Base-by-base conservation (phyloP, 1,140 invertebrate species). In the Apis dorsata region DNA sequence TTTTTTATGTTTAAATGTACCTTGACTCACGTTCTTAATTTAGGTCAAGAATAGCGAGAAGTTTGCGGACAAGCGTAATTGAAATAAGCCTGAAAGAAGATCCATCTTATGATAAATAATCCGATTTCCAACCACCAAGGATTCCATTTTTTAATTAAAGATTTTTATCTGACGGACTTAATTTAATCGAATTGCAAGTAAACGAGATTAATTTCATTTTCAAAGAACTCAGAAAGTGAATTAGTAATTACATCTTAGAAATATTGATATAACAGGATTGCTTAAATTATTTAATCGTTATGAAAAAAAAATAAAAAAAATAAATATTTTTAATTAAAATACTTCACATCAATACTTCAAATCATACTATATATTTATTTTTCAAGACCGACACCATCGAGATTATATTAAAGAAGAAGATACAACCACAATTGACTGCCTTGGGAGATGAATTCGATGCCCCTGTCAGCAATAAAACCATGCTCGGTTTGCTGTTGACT, bases 381-480 rank as follows among this genome's bases (percentile, higher is more conserved):
- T 85, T 85, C 2, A 88, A 95, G 94, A 95, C 95, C n/a, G 92
- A 90, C 15, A 94, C 91, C 59, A 95, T 95, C 69, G 94, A 95
- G 83, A 72, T 79, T 74, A 96, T 96, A 53, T 94, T 97, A 83
- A 96, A 95, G 68, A 94, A 95, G 51, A 95, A 96, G 63, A 95
- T 97, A 3, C 94, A 96, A 21, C 95, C 95, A 1, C 95, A 97
- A 70, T 89, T 97, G 65, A 95, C 95, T 2, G 94, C 97, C 24
- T 92, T 97, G 65, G 94, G 95, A 19, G 96, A 97, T 90, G 95
- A 96, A 5, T 96, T 97, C 84, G 96, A 97, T 90, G 95, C 95
- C 74, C 96, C 97, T 4, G 96, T 96, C 1, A 95, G 95, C 66
- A 97, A 97, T 92, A 95, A 96, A 89, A 97, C 97, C 0, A 95